A percentile compares a stretch with the other conserved stretches of the same genome.
Evolutionary conservation across 2,888 invertebrate genomes (phyloP).

Genomic region (Taenaris catops): DNA sequence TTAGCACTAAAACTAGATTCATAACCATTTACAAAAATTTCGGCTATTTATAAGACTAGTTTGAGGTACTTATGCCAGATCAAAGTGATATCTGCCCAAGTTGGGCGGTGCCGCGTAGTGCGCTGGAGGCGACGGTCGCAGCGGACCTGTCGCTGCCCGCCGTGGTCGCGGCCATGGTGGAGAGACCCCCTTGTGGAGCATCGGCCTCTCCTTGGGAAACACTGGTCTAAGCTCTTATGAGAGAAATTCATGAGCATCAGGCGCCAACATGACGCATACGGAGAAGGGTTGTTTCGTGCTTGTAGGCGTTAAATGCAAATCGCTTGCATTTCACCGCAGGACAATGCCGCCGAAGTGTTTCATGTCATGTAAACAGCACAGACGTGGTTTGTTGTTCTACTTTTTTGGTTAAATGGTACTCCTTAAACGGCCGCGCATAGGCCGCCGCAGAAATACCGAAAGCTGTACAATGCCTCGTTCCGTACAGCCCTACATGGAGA

Average conservation of each 20-base stretch:
- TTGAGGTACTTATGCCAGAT: too few species aligned
- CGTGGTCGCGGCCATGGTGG: too few species aligned
- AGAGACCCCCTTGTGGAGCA: too few species aligned
- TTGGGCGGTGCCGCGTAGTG: too few species aligned
- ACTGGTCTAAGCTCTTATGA: too few species aligned
- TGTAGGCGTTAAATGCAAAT: conserved; percentile 73
- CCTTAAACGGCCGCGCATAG: conserved; percentile 69
- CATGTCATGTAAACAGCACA: conserved; percentile 68
- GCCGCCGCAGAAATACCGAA: conserved; percentile 66
- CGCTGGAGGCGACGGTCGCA: too few species aligned
- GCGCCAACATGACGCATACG: conserved; percentile 27
- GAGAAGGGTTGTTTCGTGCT: conserved; percentile 30
- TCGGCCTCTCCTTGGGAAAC: too few species aligned
- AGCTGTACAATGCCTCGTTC: conserved; percentile 65
- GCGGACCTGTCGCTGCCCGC: too few species aligned
- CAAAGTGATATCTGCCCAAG: too few species aligned
- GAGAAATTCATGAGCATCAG: conserved; percentile 43
- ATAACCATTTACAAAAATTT: too few species aligned
- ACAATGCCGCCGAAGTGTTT: conserved; percentile 71
- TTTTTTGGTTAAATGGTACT: conserved; percentile 73
- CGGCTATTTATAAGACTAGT: too few species aligned
- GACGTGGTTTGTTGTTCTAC: conserved; percentile 71
- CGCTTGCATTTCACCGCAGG: conserved; percentile 59
- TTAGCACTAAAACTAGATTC: too few species aligned
- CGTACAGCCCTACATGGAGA: conserved; percentile 57